phyloP scores from a whole-genome alignment of 1,140 invertebrate genomes.

The Platyscapa corneri region DNA sequence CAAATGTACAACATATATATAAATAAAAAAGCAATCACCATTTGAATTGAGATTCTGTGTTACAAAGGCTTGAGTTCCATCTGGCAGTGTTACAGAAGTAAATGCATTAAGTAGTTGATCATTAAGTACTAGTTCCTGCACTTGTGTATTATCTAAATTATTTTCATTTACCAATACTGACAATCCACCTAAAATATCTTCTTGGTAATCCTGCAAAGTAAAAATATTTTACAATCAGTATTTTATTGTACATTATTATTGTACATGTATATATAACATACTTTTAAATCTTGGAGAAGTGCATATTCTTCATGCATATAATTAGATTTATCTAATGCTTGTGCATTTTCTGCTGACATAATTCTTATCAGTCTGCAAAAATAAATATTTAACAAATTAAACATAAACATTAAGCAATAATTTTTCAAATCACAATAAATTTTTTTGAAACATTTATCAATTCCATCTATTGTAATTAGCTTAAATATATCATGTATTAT shows the following conservation, averaged over 20 bases:
- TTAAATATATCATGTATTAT: not conserved
- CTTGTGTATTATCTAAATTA: slow-evolving; percentile 53
- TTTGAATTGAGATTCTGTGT: slow-evolving; percentile 59
- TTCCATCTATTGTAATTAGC: not conserved
- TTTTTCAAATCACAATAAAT: too few relatives aligned
- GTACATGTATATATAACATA: slow-evolving; percentile 44
- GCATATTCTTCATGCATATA: slow-evolving; percentile 56
- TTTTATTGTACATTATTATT: not conserved
- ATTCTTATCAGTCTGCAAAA: slow-evolving; percentile 55
- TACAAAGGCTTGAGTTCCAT: slow-evolving; percentile 69
- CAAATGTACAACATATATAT: too few relatives aligned
- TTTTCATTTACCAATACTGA: slow-evolving; percentile 65
- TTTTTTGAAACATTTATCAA: not conserved
- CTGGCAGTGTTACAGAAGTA: slow-evolving; percentile 66
- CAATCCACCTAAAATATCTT: slow-evolving; percentile 63
- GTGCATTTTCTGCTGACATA: slow-evolving; percentile 64
- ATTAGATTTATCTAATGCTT: slow-evolving; percentile 56
- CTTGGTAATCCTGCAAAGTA: slow-evolving; percentile 57
- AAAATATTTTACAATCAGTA: not conserved
- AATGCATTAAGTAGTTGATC: slow-evolving; percentile 63
- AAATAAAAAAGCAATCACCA: slow-evolving; percentile 52
- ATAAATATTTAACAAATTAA: slow-evolving; percentile 13
- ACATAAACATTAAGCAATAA: not conserved
- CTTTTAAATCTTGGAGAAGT: slow-evolving; percentile 57
- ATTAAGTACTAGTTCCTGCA: slow-evolving; percentile 63